phyloP scores from a whole-genome alignment of 2,113 vertebrate genomes.

The Galbula dea region DNA sequence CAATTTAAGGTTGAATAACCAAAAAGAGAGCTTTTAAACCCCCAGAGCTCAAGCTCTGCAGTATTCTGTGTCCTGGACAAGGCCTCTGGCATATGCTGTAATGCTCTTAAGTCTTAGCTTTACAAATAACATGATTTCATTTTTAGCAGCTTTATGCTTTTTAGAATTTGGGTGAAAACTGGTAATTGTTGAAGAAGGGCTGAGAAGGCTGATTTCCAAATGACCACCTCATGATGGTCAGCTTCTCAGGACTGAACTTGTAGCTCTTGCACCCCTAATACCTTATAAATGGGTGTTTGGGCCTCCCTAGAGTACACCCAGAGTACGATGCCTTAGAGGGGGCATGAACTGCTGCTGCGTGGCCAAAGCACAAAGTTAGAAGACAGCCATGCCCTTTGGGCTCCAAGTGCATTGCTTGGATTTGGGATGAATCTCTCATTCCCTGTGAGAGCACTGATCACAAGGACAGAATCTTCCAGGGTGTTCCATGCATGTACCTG shows the following conservation, averaged over 20 bases:
- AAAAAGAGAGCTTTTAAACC: neutral
- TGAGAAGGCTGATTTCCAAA: neutral
- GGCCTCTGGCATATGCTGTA: neutral
- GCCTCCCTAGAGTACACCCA: neutral
- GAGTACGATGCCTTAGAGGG: neutral
- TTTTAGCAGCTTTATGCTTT: neutral
- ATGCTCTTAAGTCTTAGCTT: neutral
- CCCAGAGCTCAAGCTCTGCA: neutral
- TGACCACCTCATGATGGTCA: rapidly evolving
- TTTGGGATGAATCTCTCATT: neutral
- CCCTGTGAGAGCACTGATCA: neutral
- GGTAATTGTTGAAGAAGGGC: neutral
- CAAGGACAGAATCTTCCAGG: neutral
- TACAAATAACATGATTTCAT: neutral
- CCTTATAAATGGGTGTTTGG: neutral
- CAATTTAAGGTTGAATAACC: neutral
- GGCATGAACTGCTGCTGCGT: neutral
- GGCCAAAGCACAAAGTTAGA: neutral
- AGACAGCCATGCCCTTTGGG: rapidly evolving
- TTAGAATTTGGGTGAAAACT: neutral
- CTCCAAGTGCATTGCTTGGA: neutral
- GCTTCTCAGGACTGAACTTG: neutral
- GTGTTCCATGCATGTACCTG: rapidly evolving
- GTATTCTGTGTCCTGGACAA: neutral
- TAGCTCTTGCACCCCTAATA: neutral